phyloP scores from a whole-genome alignment of 2,797 vertebrate genomes.

The Crenuchus spilurus region DNA sequence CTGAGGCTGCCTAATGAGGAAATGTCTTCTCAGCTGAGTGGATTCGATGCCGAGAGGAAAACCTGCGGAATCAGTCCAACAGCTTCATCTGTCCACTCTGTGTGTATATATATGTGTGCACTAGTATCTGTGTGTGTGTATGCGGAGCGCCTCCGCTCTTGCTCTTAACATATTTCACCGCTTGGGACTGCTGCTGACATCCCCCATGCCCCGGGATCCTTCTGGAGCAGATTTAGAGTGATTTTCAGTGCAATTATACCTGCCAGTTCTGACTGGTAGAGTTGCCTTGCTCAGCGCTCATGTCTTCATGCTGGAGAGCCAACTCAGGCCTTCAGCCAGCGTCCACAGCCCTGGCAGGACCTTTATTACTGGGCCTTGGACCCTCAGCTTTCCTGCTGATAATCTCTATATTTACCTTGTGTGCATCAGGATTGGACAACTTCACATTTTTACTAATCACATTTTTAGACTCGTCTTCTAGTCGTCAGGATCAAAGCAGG shows the following conservation, averaged over 20 bases:
- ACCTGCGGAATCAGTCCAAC: constrained; percentile 79
- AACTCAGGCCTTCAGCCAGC: constrained; percentile 48
- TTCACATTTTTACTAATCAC: no score
- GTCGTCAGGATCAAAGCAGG: no score
- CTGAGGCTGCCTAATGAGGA: constrained; percentile 79
- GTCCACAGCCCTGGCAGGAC: constrained; percentile 36
- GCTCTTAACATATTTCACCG: constrained; percentile 75
- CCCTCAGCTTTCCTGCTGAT: neutral
- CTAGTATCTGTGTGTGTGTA: constrained; percentile 45
- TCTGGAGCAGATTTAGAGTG: constrained; percentile 78
- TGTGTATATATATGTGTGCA: constrained; percentile 58
- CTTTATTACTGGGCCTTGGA: neutral
- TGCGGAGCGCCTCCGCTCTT: constrained; percentile 25
- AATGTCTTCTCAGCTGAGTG: constrained; percentile 80
- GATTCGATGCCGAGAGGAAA: constrained; percentile 76
- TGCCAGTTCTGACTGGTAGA: constrained; percentile 78
- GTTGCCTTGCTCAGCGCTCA: constrained; percentile 71
- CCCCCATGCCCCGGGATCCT: constrained; percentile 71
- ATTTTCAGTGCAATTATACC: constrained; percentile 83
- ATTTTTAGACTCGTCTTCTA: no score
- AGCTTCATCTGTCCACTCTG: constrained; percentile 72
- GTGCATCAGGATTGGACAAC: no score
- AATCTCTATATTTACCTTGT: no score
- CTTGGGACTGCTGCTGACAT: constrained; percentile 73
- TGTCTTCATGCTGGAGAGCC: constrained; percentile 72